Conservation (phyloP, 2,113 vertebrate species). For the Parus major region DNA sequence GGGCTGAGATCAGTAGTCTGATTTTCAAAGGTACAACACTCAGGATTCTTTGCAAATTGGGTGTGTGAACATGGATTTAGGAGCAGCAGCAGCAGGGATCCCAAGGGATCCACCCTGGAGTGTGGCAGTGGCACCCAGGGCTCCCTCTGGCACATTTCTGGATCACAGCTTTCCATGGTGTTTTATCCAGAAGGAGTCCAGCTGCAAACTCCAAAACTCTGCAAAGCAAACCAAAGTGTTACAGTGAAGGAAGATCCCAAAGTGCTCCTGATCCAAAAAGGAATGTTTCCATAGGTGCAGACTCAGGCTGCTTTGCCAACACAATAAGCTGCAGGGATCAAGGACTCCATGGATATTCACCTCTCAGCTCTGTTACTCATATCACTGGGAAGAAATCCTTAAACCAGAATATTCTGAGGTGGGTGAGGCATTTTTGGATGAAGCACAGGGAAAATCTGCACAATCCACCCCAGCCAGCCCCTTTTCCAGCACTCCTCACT, state of each 20-base stretch:
- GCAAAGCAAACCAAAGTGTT: background rate
- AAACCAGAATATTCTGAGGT: background rate
- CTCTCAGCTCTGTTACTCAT: background rate
- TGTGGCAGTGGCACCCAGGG: background rate
- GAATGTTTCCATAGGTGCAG: background rate
- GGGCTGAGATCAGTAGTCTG: background rate
- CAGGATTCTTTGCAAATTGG: background rate
- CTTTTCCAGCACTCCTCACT: background rate
- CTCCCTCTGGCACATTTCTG: rapidly evolving
- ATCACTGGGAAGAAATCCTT: background rate
- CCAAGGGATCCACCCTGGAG: rapidly evolving
- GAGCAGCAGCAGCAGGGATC: background rate
- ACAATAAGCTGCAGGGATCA: background rate
- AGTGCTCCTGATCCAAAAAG: background rate
- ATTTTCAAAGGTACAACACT: background rate
- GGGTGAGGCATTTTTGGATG: rapidly evolving
- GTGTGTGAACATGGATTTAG: background rate
- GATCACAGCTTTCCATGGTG: rapidly evolving
- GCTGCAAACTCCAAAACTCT: background rate
- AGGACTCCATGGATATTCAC: background rate
- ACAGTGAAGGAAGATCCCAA: background rate
- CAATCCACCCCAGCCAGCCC: background rate
- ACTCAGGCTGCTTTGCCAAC: background rate
- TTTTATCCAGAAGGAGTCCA: background rate
- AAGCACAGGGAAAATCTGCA: background rate